Percentiles rank a stretch among this genome's conserved stretches.
These are phyloP conservation scores for Latrodectus geometricus DNA, from an alignment of 1,140 invertebrate genomes.

Conservation along the genomic window DNA sequence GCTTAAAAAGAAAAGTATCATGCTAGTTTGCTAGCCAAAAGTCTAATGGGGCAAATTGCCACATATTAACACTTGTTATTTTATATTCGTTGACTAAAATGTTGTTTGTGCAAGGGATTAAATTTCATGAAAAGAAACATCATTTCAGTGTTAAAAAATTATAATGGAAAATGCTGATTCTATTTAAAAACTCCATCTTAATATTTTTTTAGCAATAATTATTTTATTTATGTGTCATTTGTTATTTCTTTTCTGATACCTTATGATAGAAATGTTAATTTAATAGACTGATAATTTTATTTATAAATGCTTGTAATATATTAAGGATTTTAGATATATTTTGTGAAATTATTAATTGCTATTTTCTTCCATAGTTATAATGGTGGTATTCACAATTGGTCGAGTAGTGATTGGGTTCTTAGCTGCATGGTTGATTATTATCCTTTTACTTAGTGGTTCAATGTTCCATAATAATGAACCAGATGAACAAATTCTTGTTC, in stretches of 20 bases:
- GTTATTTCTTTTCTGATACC: too few relatives aligned
- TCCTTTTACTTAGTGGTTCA: conserved; percentile 73
- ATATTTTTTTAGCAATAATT: too few relatives aligned
- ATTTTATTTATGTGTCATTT: too few relatives aligned
- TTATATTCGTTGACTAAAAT: too few relatives aligned
- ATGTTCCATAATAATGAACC: conserved; percentile 71
- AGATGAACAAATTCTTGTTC: conserved; percentile 65
- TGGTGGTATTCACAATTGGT: conserved; percentile 57
- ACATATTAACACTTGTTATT: too few relatives aligned
- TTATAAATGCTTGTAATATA: background rate
- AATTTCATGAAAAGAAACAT: too few relatives aligned
- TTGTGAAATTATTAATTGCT: background rate
- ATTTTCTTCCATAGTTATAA: background rate
- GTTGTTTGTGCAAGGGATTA: too few relatives aligned
- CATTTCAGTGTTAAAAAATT: too few relatives aligned
- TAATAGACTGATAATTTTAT: conserved; percentile 4
- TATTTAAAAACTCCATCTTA: background rate
- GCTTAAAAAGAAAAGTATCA: too few relatives aligned
- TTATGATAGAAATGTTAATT: background rate
- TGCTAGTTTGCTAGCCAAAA: too few relatives aligned
- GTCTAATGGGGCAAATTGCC: too few relatives aligned
- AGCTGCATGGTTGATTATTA: conserved; percentile 73
- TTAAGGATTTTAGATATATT: background rate
- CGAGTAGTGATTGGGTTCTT: conserved; percentile 46
- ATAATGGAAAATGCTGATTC: too few relatives aligned